A percentile compares a stretch with the other conserved stretches of the same genome.
These are phyloP conservation scores for Trogon surrucura DNA, from an alignment of 2,113 vertebrate genomes.

Conservation along the genomic window DNA sequence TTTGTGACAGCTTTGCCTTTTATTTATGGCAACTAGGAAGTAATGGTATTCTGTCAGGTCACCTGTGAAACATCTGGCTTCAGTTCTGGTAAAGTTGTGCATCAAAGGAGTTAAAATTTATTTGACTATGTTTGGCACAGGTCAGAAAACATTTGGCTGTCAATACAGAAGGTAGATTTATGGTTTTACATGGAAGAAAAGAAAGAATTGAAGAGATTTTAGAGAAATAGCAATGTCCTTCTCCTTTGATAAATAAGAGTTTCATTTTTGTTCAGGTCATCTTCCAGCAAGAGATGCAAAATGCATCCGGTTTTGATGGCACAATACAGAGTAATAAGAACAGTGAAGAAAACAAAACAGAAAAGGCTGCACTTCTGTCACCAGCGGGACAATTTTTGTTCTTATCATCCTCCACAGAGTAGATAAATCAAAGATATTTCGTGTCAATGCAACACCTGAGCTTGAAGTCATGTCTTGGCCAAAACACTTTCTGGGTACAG, in stretches of 20 bases:
- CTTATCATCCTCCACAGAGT: background rate
- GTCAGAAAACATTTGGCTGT: slow-evolving; percentile 34
- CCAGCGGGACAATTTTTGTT: background rate
- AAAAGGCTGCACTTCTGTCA: background rate
- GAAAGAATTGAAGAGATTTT: background rate
- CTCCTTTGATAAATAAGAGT: slow-evolving; percentile 27
- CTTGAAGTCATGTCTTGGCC: background rate
- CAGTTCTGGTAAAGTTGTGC: slow-evolving; percentile 32
- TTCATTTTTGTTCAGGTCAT: background rate
- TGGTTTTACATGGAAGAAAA: background rate
- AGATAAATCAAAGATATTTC: background rate
- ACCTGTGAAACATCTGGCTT: slow-evolving; percentile 75
- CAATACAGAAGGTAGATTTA: slow-evolving; percentile 14
- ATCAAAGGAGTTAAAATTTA: slow-evolving; percentile 60
- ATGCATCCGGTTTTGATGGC: background rate
- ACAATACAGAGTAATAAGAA: background rate
- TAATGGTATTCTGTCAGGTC: slow-evolving; percentile 57
- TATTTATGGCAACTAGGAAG: slow-evolving; percentile 66
- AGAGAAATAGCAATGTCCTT: background rate
- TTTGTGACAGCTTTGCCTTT: slow-evolving; percentile 41
- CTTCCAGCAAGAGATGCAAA: background rate
- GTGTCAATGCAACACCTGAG: background rate
- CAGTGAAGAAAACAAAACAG: background rate
- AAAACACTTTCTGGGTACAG: background rate
- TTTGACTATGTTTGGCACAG: slow-evolving; percentile 26